phyloP scores from a whole-genome alignment of 2,888 invertebrate genomes.

The Epistrophe eligans region DNA sequence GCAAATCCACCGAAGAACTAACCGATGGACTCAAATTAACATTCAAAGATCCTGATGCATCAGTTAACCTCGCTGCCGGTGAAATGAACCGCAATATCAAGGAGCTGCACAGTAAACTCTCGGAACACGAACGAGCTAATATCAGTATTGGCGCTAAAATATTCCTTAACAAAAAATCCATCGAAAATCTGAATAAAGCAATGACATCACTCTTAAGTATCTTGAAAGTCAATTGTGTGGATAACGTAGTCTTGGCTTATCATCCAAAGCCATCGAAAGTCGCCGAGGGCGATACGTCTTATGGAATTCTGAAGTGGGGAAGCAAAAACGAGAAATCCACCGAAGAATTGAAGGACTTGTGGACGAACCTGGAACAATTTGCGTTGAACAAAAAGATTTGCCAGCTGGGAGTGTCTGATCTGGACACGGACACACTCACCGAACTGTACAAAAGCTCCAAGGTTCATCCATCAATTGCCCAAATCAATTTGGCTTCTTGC shows the following conservation, averaged over 20 bases:
- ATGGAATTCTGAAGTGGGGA: slow-evolving; percentile 84
- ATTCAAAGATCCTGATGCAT: slow-evolving; percentile 81
- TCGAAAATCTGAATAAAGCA: slow-evolving; percentile 88
- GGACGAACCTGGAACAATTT: slow-evolving; percentile 91
- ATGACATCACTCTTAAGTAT: slow-evolving; percentile 89
- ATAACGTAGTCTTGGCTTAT: slow-evolving; percentile 93
- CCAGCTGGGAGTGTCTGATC: slow-evolving; percentile 94
- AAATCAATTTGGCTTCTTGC: slow-evolving; percentile 96
- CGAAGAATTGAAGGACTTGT: slow-evolving; percentile 89
- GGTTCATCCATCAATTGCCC: slow-evolving; percentile 94
- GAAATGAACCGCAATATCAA: slow-evolving; percentile 86
- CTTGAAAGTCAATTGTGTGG: slow-evolving; percentile 89
- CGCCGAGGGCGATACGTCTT: slow-evolving; percentile 77
- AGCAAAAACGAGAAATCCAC: slow-evolving; percentile 84
- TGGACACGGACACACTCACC: slow-evolving; percentile 92
- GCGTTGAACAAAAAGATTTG: slow-evolving; percentile 87
- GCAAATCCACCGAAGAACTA: slow-evolving; percentile 93
- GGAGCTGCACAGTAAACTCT: slow-evolving; percentile 87
- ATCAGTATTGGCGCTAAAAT: slow-evolving; percentile 94
- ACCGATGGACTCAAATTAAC: slow-evolving; percentile 87
- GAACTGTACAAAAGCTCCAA: slow-evolving; percentile 90
- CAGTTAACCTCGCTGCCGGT: slow-evolving; percentile 82
- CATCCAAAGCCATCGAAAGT: slow-evolving; percentile 84
- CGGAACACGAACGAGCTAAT: slow-evolving; percentile 89
- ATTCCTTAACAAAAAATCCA: slow-evolving; percentile 90